phyloP scores from a whole-genome alignment of 1,140 invertebrate genomes.

The Procambarus clarkii region DNA sequence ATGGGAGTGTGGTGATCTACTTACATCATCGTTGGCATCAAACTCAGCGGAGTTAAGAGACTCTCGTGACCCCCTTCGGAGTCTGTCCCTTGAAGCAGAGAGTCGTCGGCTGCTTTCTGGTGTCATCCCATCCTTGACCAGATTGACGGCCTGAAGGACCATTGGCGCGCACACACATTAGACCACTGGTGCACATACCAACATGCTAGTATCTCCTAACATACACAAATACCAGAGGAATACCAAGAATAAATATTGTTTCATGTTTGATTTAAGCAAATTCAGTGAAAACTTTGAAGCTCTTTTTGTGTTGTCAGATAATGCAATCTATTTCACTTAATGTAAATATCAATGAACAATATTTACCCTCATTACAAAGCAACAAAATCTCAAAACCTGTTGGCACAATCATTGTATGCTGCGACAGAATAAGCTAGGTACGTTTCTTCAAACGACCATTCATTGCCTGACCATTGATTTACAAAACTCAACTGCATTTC shows the following conservation, averaged over 20 bases:
- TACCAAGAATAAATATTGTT: constrained; percentile 30
- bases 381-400: neutral
- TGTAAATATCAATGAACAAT: neutral
- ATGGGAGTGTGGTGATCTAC: constrained; percentile 59
- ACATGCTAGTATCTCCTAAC: constrained; percentile 43
- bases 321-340: neutral
- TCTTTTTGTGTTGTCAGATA: no score
- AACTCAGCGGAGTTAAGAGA: constrained; percentile 80
- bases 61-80: constrained; percentile 80
- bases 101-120: constrained; percentile 72
- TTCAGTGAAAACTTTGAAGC: neutral
- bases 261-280: neutral
- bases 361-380: constrained; percentile 12
- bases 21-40: constrained; percentile 66
- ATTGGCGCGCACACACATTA: constrained; percentile 62
- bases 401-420: neutral
- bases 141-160: constrained; percentile 60
- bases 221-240: constrained; percentile 10
- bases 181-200: constrained; percentile 35
- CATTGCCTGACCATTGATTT: no score
- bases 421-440: neutral
- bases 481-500: no score
- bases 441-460: no score
- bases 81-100: constrained; percentile 75
- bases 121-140: constrained; percentile 73